These are phyloP conservation scores for Metallyticus violacea DNA, from an alignment of 2,888 invertebrate genomes.

Conservation along the genomic window DNA sequence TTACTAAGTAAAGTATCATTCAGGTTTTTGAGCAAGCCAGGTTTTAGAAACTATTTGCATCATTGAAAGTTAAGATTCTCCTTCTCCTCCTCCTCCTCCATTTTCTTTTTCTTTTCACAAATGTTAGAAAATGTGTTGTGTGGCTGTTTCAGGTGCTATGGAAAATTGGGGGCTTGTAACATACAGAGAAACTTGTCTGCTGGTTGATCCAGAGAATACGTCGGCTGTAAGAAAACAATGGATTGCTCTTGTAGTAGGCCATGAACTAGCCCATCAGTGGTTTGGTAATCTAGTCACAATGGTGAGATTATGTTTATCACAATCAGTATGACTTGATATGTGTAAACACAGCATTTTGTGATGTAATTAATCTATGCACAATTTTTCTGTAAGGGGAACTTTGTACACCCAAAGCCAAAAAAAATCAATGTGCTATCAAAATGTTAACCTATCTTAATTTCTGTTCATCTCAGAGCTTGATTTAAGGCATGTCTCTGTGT, in stretches of 20 bases:
- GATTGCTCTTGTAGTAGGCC: slow-evolving; percentile 85
- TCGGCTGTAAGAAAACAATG: slow-evolving; percentile 80
- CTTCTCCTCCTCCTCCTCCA: no score
- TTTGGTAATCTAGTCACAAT: slow-evolving; percentile 97
- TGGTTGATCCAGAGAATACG: slow-evolving; percentile 88
- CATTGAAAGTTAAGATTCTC: no score
- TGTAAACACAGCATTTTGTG: neutral
- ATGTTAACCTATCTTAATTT: no score
- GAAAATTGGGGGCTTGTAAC: slow-evolving; percentile 90
- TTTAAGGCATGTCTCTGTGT: no score
- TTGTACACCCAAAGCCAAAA: no score
- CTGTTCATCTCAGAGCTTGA: no score
- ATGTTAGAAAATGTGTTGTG: neutral
- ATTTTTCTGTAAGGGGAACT: no score
- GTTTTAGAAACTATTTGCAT: no score
- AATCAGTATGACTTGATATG: neutral
- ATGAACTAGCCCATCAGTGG: slow-evolving; percentile 97
- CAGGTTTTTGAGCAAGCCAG: no score
- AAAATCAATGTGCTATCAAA: no score
- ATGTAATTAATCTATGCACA: neutral
- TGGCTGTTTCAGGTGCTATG: slow-evolving; percentile 75
- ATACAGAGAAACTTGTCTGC: slow-evolving; percentile 77
- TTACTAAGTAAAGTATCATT: no score
- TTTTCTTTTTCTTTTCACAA: neutral
- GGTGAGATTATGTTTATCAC: slow-evolving; percentile 45